Percentiles rank a stretch among this genome's conserved stretches.
Evolutionary conservation across 2,113 vertebrate genomes (phyloP).

Genomic region (Tricholaema leucomelas): DNA sequence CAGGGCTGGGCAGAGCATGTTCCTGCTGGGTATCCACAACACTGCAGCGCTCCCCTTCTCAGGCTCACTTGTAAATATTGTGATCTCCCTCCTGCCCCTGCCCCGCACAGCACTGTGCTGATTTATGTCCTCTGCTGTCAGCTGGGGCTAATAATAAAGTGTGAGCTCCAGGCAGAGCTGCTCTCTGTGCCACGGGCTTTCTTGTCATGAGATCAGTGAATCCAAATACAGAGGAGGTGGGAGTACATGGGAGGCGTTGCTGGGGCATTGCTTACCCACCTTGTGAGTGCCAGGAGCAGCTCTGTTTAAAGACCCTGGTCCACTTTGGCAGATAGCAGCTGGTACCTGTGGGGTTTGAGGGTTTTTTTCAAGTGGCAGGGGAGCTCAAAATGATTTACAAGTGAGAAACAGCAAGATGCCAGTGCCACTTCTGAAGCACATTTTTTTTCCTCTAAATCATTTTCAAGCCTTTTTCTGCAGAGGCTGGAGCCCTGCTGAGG

Average conservation of each 20-base stretch:
- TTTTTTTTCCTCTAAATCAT: conserved; percentile 1
- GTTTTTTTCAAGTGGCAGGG: background rate
- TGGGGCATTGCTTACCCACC: background rate
- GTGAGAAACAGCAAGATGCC: conserved; percentile 4
- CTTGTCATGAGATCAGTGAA: background rate
- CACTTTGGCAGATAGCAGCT: conserved; percentile 4
- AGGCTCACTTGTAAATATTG: background rate
- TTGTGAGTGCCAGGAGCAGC: background rate
- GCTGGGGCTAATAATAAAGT: conserved; percentile 48
- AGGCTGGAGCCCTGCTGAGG: conserved; percentile 40
- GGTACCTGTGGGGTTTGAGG: background rate
- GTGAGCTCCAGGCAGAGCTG: background rate
- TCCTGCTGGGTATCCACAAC: conserved; percentile 33
- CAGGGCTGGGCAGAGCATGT: background rate
- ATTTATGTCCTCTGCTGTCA: conserved; percentile 52
- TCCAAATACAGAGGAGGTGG: background rate
- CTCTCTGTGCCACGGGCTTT: background rate
- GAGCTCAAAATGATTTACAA: background rate
- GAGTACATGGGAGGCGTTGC: background rate
- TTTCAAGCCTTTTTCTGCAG: conserved; percentile 24
- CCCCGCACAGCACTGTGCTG: background rate
- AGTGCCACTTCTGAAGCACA: background rate
- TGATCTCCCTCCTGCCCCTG: background rate
- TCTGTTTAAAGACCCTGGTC: background rate
- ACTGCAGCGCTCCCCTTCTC: background rate